Evolutionary conservation across 2,113 vertebrate genomes (phyloP).

Genomic region (Bos javanicus): DNA sequence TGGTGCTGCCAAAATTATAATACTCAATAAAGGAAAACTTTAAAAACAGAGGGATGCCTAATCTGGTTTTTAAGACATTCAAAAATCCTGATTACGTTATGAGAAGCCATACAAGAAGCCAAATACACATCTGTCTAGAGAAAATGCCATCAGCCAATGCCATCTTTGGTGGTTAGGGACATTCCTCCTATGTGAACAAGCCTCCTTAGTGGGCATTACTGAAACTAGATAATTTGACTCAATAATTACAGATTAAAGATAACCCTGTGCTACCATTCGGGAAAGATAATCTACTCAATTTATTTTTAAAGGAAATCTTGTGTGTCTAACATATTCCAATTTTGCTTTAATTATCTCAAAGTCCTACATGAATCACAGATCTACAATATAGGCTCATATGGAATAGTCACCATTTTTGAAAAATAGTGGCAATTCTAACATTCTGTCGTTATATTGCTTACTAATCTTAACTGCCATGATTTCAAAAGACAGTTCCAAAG

Average conservation of each 20-base stretch:
- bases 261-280: neutral
- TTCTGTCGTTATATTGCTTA: slow-evolving; percentile 58
- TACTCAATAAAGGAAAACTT: neutral
- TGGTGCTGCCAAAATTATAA: slow-evolving; percentile 18
- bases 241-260: neutral
- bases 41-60: neutral
- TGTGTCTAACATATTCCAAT: slow-evolving; percentile 3
- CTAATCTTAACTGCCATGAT: slow-evolving; percentile 54
- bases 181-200: neutral
- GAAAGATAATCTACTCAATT: neutral
- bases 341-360: slow-evolving; percentile 36
- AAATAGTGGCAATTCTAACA: slow-evolving; percentile 52
- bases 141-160: neutral
- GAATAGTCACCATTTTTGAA: slow-evolving; percentile 34
- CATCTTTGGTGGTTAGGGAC: neutral
- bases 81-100: neutral
- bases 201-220: neutral
- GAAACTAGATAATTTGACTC: neutral
- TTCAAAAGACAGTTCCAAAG: slow-evolving; percentile 59
- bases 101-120: neutral
- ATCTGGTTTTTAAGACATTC: neutral
- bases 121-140: neutral
- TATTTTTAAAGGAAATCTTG: neutral
- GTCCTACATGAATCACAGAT: neutral
- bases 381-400: neutral